These are phyloP conservation scores for Drosophila ochracea DNA, from an alignment of 2,888 invertebrate species.

Conservation along the genomic window DNA sequence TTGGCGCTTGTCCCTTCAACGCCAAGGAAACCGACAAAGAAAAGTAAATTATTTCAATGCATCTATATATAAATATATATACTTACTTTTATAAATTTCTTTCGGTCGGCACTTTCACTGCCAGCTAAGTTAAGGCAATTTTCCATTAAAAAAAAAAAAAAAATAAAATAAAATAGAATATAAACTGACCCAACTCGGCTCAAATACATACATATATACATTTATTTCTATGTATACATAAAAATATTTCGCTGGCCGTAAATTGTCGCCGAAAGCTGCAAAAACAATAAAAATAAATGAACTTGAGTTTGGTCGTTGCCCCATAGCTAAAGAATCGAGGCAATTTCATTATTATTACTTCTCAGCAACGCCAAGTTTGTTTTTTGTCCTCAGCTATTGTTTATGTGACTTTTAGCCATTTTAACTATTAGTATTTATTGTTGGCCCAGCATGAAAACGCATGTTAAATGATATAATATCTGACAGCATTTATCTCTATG, in stretches of 20 bases:
- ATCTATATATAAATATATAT: constrained; percentile 3
- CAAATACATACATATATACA: constrained; percentile 13
- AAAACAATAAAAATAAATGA: constrained; percentile 83
- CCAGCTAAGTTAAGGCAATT: constrained; percentile 17
- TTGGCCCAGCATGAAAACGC: constrained; percentile 22
- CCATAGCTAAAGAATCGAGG: constrained; percentile 29
- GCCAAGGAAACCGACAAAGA: constrained; percentile 20
- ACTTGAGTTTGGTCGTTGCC: constrained; percentile 63
- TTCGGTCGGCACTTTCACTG: constrained; percentile 43
- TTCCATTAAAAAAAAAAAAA: constrained; percentile 44
- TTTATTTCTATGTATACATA: constrained; percentile 19
- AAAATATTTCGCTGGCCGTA: constrained; percentile 54
- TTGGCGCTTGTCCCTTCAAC: constrained; percentile 32
- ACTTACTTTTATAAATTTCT: neutral
- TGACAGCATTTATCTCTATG: constrained; percentile 38
- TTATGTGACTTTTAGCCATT: constrained; percentile 62
- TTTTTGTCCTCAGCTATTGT: constrained; percentile 57
- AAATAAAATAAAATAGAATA: constrained; percentile 56
- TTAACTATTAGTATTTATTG: constrained; percentile 72
- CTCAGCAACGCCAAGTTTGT: constrained; percentile 55
- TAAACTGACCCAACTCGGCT: constrained; percentile 43
- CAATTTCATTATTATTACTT: constrained; percentile 76
- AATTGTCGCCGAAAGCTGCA: constrained; percentile 77
- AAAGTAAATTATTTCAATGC: constrained; percentile 74
- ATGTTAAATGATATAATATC: constrained; percentile 46